Conservation (phyloP, 53 echinoderm and acorn worm genomes). For the Paracentrotus lividus region DNA sequence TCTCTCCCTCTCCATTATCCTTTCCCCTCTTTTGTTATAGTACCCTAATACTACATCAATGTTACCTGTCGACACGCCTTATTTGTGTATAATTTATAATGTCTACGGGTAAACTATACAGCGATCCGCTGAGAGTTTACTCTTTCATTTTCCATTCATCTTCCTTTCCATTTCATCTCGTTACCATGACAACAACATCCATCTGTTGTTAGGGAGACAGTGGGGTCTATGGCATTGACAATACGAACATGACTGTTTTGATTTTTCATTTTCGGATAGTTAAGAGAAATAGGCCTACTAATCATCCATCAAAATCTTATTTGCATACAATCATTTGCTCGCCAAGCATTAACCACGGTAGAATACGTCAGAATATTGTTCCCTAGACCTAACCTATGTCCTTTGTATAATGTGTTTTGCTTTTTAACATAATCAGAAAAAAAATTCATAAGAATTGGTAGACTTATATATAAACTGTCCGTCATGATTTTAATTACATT, state of each 20-base stretch:
- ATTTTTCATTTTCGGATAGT: background rate
- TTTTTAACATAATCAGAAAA: too few relatives aligned
- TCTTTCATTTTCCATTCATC: background rate
- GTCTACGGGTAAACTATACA: background rate
- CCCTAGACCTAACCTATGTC: too few relatives aligned
- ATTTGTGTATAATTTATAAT: background rate
- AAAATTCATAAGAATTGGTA: too few relatives aligned
- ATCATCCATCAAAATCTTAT: too few relatives aligned
- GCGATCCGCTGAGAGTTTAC: background rate
- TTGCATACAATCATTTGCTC: background rate
- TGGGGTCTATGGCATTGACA: background rate
- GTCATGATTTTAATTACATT: too few relatives aligned
- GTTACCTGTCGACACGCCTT: background rate
- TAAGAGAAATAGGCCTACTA: too few relatives aligned
- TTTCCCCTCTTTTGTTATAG: background rate
- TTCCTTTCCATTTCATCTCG: background rate
- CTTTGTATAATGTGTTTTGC: too few relatives aligned
- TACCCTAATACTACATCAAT: background rate
- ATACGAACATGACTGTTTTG: background rate
- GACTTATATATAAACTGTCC: too few relatives aligned
- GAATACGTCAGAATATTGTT: too few relatives aligned
- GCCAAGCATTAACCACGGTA: background rate
- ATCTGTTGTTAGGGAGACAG: background rate
- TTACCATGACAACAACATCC: background rate
- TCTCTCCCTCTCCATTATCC: background rate